Conservation (phyloP, 2,888 invertebrate species). For the Zaprionus obscuricornis region DNA sequence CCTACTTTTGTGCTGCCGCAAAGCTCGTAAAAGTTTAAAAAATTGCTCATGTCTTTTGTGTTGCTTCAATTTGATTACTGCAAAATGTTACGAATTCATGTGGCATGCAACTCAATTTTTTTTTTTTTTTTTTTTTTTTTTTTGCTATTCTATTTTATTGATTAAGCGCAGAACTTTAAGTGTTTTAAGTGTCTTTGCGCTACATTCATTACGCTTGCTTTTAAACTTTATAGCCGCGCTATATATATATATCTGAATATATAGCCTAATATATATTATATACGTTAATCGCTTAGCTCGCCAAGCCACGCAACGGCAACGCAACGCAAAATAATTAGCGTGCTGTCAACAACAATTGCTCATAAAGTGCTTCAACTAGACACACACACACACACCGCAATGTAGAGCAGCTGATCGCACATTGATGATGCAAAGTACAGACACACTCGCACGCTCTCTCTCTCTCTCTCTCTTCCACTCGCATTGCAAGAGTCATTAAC, state of each 20-base stretch:
- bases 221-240: constrained; percentile 12
- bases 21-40: no score
- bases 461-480: constrained; percentile 3
- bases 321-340: constrained; percentile 47
- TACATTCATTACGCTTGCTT: no score
- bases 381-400: constrained; percentile 8
- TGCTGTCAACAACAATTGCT: constrained; percentile 50
- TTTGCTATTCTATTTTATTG: no score
- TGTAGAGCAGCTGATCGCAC: constrained; percentile 46
- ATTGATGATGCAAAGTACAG: constrained; percentile 10
- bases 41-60: no score
- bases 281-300: constrained; percentile 14
- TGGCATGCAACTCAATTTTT: constrained; percentile 18
- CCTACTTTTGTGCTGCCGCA: constrained; percentile 39
- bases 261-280: not conserved
- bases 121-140: no score
- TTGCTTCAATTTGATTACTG: constrained; percentile 60
- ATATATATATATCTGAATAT: constrained; percentile 13
- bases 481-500: constrained; percentile 48
- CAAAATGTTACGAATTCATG: constrained; percentile 41
- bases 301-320: constrained; percentile 1
- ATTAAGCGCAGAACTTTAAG: no score
- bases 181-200: no score
- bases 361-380: constrained; percentile 40
- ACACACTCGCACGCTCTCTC: constrained; percentile 2